A percentile compares a stretch with the other conserved stretches of the same genome.
Conservation (phyloP, 2,113 vertebrate genomes). For the Perca flavescens region DNA sequence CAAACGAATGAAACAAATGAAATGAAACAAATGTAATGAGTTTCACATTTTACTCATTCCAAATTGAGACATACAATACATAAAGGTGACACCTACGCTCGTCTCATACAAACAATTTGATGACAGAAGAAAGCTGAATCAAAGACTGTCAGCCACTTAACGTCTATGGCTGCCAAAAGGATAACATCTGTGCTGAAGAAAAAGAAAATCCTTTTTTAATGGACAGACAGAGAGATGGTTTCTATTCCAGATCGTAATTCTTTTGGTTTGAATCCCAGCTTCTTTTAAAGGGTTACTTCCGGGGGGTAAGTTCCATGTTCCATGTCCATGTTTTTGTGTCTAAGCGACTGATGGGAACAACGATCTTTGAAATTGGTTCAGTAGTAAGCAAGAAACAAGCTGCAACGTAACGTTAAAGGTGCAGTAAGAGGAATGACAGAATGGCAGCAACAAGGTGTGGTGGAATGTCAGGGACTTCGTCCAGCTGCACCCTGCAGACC, state of each 20-base stretch:
- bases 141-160: not conserved
- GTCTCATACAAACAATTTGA: not conserved
- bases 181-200: not conserved
- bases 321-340: no score
- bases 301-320: no score
- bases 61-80: not conserved
- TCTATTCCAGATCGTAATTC: not conserved
- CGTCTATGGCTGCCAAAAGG: not conserved
- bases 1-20: slow-evolving; percentile 11
- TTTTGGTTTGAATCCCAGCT: not conserved
- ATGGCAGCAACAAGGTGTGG: no score
- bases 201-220: no score
- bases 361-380: no score
- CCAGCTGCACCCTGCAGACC: no score
- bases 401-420: no score
- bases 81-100: slow-evolving; percentile 35
- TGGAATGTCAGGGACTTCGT: no score
- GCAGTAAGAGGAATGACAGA: no score
- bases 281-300: not conserved
- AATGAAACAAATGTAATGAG: slow-evolving; percentile 22
- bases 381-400: no score
- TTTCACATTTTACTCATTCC: slow-evolving; percentile 17
- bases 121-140: not conserved
- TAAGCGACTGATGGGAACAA: no score
- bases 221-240: not conserved